Evolutionary conservation across 2,797 vertebrate species (phyloP), one percentile per base, ranked within the genome.

Genomic region (Chaetodon trifasciatus): DNA sequence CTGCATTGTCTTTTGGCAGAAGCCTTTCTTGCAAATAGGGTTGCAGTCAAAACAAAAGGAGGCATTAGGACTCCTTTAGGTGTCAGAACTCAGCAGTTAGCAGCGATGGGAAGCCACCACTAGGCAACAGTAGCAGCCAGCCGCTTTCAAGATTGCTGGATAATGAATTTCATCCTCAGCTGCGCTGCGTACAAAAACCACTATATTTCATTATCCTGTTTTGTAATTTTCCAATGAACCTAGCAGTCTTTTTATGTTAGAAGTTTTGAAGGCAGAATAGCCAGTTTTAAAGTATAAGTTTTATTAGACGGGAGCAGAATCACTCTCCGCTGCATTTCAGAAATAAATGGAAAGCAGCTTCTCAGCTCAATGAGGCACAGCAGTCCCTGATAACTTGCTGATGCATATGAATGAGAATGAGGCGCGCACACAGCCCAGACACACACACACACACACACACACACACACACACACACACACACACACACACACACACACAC

Each of bases 321-420:
- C 80, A 65, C 82, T 81, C 82, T 86, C 82, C 21, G 44, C 80
- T 84, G 89, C 87, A 67, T 91, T 82, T 87, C 79, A 90, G 89
- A 89, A 93, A 89, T 88, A 91, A 93, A 92, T 90, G 87, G 88
- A 90, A 92, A 89, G 87, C 82, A 85, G 90, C 88, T 89, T 89
- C 86, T 67, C 72, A 70, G 89, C 81, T 92, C 93, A 91, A 93
- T 92, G 93, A 94, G 93, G 91, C 92, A 89, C 87, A 86, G 83
- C 92, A 63, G 79, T 85, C 79, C 78, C 91, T 92, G 91, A 93
- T 93, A 94, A 94, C 89, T 86, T 89, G 85, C 91, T 88, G 91
- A 88, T 93, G 89, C 89, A 92, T 92, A 90, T 85, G 90, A 89
- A 93, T 93, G 91, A 89, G 89, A 83, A 85, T 81, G 84, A 89